phyloP scores from a whole-genome alignment of 1,140 invertebrate genomes.

The Camponotus floridanus region DNA sequence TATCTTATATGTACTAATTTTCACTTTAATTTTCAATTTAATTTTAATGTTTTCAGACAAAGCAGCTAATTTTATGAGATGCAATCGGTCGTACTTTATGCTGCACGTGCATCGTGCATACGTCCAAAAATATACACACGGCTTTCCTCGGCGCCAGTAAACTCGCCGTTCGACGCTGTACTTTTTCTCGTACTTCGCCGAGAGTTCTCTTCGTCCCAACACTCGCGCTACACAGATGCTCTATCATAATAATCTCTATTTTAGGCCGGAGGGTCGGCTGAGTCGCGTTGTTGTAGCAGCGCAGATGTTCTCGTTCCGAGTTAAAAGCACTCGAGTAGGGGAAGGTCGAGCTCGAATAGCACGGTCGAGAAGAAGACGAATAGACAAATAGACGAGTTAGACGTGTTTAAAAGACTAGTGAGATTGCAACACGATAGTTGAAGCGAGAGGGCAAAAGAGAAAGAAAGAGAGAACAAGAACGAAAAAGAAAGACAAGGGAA shows the following conservation, averaged over 20 bases:
- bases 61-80: background rate
- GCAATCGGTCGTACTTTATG: background rate
- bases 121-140: slow-evolving; percentile 22
- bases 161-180: background rate
- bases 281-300: slow-evolving; percentile 48
- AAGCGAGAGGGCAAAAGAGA: background rate
- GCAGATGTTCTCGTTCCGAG: slow-evolving; percentile 69
- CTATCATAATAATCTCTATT: slow-evolving; percentile 76
- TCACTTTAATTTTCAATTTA: too few relatives aligned
- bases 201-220: slow-evolving; percentile 54
- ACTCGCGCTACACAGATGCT: slow-evolving; percentile 68
- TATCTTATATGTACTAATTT: slow-evolving; percentile 35
- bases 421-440: background rate
- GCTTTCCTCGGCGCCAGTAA: slow-evolving; percentile 1
- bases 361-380: slow-evolving; percentile 32
- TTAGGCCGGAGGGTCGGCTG: slow-evolving; percentile 70
- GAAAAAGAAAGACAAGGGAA: background rate
- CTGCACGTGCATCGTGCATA: background rate
- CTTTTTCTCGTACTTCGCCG: slow-evolving; percentile 45
- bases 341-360: slow-evolving; percentile 62
- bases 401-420: background rate
- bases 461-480: background rate
- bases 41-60: slow-evolving; percentile 30
- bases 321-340: slow-evolving; percentile 58
- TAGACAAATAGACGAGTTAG: slow-evolving; percentile 58